Conservation (phyloP, 1,140 invertebrate species). For the Solenopsis fugax region DNA sequence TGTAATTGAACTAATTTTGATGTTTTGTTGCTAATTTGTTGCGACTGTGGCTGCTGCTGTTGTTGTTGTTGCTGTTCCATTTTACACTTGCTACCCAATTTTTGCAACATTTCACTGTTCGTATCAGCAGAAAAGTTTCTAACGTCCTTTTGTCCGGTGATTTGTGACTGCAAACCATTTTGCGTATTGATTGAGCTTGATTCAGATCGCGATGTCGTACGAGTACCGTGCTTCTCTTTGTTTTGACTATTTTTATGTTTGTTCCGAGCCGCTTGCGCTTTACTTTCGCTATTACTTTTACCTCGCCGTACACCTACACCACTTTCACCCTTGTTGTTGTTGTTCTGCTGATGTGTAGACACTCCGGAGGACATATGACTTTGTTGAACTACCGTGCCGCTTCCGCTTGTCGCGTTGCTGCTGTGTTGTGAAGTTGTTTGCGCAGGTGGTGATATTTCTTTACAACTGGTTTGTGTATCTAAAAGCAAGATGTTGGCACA, state of each 20-base stretch:
- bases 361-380: slow-evolving; percentile 76
- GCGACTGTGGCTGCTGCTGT: slow-evolving; percentile 69
- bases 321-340: slow-evolving; percentile 85
- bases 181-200: slow-evolving; percentile 79
- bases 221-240: slow-evolving; percentile 84
- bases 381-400: slow-evolving; percentile 77
- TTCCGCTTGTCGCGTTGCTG: slow-evolving; percentile 78
- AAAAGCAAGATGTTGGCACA: slow-evolving; percentile 47
- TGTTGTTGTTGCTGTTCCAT: slow-evolving; percentile 76
- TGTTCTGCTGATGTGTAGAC: slow-evolving; percentile 80
- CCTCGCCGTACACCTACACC: slow-evolving; percentile 80
- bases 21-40: slow-evolving; percentile 73
- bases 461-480: slow-evolving; percentile 83
- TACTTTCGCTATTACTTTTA: slow-evolving; percentile 86
- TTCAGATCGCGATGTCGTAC: slow-evolving; percentile 82
- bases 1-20: slow-evolving; percentile 79
- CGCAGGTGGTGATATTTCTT: slow-evolving; percentile 81
- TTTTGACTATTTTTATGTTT: slow-evolving; percentile 86
- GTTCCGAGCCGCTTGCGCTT: slow-evolving; percentile 84
- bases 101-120: slow-evolving; percentile 80
- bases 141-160: slow-evolving; percentile 82
- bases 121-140: slow-evolving; percentile 77
- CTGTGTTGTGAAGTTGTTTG: slow-evolving; percentile 79
- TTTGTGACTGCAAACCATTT: slow-evolving; percentile 75
- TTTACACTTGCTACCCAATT: slow-evolving; percentile 80